Evolutionary conservation across 2,797 vertebrate species (phyloP).

Genomic region (Bradypodion ventrale): DNA sequence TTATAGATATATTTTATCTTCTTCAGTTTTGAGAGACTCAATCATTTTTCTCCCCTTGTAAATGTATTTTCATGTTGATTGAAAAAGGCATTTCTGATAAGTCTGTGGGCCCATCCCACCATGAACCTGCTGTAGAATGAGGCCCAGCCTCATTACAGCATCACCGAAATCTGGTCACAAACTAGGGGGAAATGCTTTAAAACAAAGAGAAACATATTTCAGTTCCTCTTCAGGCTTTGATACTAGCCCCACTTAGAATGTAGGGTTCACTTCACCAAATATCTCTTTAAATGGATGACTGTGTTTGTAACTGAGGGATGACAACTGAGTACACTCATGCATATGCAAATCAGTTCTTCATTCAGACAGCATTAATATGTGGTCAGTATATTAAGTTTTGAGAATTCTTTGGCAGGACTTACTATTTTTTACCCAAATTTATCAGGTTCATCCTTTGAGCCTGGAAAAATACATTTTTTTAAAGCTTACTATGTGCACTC

Average conservation of each 20-base stretch:
- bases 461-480: too few relatives aligned
- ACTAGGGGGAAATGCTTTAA: neutral
- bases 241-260: neutral
- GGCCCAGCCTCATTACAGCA: neutral
- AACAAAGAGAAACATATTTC: neutral
- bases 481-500: too few relatives aligned
- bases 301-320: neutral
- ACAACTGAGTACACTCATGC: neutral
- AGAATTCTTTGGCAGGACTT: neutral
- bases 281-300: neutral
- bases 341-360: neutral
- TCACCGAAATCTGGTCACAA: neutral
- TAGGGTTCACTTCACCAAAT: neutral
- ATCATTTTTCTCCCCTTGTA: too few relatives aligned
- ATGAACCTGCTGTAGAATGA: too few relatives aligned
- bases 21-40: too few relatives aligned
- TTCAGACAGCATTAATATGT: neutral
- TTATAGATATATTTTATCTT: too few relatives aligned
- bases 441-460: neutral
- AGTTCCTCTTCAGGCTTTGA: neutral
- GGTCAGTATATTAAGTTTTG: neutral
- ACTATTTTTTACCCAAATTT: constrained; percentile 10
- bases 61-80: too few relatives aligned
- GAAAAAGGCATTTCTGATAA: too few relatives aligned
- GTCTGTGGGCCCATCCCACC: too few relatives aligned